Base-by-base conservation (phyloP, 2,888 invertebrate genomes). In the Autographa pulchrina region DNA sequence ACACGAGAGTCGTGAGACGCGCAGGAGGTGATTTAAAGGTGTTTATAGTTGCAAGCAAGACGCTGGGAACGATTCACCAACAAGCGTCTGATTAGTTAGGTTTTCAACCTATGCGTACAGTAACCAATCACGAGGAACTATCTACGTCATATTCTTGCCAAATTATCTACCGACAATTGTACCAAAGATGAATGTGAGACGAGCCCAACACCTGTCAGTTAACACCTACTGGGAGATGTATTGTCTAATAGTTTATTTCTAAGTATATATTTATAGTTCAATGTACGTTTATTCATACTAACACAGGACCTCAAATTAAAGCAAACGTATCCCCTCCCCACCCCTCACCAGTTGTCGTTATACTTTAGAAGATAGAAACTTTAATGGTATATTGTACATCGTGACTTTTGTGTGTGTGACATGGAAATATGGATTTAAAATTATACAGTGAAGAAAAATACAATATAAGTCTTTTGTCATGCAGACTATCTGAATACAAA, bases 341-440 rank as follows among this genome's bases (percentile, higher is more conserved):
- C 81, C 77, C 81, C 78, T 67, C 72, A n/a, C 67, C 59, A 65
- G 73, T 52, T 77, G 20, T 38, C 64, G 52, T 77, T 62, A 67
- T 65, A 43, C 54, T 62, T 43, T 72, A 52, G 80, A 77, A 78
- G 82, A 77, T 72, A 77, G 62, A 81, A 78, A 77, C 80, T 56
- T 18, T 41, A 64, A 18, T 41, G 64, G 38, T 25, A 38, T 9
- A 25, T 25, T 56, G 64, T 41, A 65, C 64, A 65, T 18, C 25
- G 25, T 58, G 38, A 56, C 56, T n/a, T n/a, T n/a, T n/a, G n/a
- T n/a, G n/a, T n/a, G n/a, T n/a, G n/a, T n/a, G n/a, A n/a, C 48
- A n/a, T 48, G n/a, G 6, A 48, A 48, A 48, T n/a, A n/a, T 48
- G n/a, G n/a, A 48, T 48, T 8, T n/a, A 48, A n/a, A n/a, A 38